These are phyloP conservation scores for Eidolon helvum DNA, from an alignment of 2,113 vertebrate species.

Conservation along the genomic window DNA sequence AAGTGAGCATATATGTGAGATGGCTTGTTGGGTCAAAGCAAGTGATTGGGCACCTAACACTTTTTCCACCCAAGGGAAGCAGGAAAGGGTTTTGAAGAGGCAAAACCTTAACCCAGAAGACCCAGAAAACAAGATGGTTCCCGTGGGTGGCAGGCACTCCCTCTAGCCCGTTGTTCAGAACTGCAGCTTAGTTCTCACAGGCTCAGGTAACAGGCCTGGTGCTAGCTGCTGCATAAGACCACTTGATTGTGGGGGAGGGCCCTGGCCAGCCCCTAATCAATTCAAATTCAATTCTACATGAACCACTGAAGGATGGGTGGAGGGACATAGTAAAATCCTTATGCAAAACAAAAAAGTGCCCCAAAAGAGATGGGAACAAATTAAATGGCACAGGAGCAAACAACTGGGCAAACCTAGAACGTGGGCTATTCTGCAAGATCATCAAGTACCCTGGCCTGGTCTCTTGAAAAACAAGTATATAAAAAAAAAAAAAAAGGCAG, in stretches of 20 bases:
- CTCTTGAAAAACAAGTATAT: background rate
- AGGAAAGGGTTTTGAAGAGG: background rate
- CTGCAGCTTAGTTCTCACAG: background rate
- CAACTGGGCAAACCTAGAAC: background rate
- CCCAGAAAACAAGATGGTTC: background rate
- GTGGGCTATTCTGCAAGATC: background rate
- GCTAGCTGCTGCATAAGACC: background rate
- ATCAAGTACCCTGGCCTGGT: background rate
- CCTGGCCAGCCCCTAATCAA: background rate
- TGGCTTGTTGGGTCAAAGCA: background rate
- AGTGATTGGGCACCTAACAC: background rate
- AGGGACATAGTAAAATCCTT: background rate
- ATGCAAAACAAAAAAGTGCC: background rate
- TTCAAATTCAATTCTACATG: background rate
- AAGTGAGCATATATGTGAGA: accelerated
- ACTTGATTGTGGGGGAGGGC: background rate
- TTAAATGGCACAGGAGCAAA: background rate
- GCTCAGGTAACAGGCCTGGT: background rate
- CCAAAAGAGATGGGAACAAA: background rate
- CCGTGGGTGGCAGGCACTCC: background rate
- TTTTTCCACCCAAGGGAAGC: background rate
- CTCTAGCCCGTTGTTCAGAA: background rate
- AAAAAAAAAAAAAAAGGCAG: background rate
- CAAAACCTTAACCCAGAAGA: background rate
- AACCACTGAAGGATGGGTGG: background rate